A percentile compares a stretch with the other conserved stretches of the same genome.
Conservation (phyloP, 2,888 invertebrate species). For the Platynereis dumerilii region DNA sequence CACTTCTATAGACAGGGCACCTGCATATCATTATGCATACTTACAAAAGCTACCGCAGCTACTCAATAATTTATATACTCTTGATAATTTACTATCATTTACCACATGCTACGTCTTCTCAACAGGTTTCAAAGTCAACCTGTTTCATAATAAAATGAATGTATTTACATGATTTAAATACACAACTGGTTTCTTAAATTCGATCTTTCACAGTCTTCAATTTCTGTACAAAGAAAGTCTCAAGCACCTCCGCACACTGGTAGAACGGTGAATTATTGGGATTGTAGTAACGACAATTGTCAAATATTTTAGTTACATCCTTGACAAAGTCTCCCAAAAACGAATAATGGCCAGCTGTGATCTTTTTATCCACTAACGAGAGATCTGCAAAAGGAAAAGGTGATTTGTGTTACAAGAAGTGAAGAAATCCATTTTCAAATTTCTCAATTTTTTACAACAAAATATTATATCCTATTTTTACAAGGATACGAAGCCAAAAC, state of each 20-base stretch:
- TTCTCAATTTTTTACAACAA: too few relatives aligned
- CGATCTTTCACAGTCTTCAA: conserved; percentile 45
- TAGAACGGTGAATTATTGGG: conserved; percentile 94
- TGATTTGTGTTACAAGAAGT: background rate
- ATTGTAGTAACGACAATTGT: conserved; percentile 98
- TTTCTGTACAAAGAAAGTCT: conserved; percentile 78
- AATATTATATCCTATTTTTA: too few relatives aligned
- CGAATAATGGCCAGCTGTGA: conserved; percentile 82
- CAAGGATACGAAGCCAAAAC: too few relatives aligned
- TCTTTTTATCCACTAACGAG: conserved; percentile 81
- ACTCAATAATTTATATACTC: too few relatives aligned
- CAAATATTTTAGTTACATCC: conserved; percentile 98
- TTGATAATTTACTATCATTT: too few relatives aligned
- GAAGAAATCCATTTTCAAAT: background rate
- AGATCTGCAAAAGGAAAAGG: conserved; percentile 74
- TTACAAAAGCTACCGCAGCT: too few relatives aligned
- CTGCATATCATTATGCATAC: too few relatives aligned
- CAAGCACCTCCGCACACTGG: conserved; percentile 93
- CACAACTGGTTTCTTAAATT: conserved; percentile 2
- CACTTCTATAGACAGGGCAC: too few relatives aligned
- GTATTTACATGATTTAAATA: too few relatives aligned
- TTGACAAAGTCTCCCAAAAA: conserved; percentile 93
- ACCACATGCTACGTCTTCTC: too few relatives aligned
- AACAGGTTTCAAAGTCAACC: too few relatives aligned
- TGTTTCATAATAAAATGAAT: too few relatives aligned